These are phyloP conservation scores for Tauraco erythrolophus DNA, from an alignment of 2,113 vertebrate species.

Conservation along the genomic window DNA sequence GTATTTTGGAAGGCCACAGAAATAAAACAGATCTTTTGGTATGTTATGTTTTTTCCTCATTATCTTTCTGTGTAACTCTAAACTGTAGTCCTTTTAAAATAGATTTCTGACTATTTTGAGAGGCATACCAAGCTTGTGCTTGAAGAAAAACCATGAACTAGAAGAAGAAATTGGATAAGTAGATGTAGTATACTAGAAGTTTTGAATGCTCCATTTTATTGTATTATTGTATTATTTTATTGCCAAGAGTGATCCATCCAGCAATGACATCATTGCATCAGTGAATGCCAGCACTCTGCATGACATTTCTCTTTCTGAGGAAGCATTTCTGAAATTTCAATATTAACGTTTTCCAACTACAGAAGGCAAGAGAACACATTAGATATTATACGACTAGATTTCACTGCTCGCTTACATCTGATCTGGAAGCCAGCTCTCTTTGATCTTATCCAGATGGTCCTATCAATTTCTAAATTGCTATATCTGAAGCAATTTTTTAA, in stretches of 20 bases:
- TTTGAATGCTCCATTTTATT: background rate
- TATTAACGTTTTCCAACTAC: background rate
- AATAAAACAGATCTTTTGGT: background rate
- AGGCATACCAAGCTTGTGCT: background rate
- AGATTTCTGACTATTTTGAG: background rate
- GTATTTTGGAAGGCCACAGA: background rate
- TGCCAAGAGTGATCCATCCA: background rate
- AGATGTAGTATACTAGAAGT: background rate
- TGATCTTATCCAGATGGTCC: background rate
- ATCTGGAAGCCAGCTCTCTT: conserved; percentile 1
- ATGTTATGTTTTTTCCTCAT: background rate
- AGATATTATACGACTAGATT: background rate
- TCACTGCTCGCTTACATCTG: background rate
- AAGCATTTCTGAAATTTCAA: background rate
- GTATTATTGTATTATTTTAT: too few relatives aligned
- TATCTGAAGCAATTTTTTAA: too few relatives aligned
- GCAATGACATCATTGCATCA: background rate
- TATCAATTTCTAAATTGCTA: conserved; percentile 1
- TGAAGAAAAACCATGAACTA: background rate
- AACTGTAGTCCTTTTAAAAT: background rate
- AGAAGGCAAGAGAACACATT: background rate
- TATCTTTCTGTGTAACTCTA: background rate
- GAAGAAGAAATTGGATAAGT: background rate
- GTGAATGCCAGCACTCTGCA: background rate
- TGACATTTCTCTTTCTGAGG: background rate